Base-by-base conservation (phyloP, 2,797 vertebrate genomes). In the Yasuhikotakia modesta region DNA sequence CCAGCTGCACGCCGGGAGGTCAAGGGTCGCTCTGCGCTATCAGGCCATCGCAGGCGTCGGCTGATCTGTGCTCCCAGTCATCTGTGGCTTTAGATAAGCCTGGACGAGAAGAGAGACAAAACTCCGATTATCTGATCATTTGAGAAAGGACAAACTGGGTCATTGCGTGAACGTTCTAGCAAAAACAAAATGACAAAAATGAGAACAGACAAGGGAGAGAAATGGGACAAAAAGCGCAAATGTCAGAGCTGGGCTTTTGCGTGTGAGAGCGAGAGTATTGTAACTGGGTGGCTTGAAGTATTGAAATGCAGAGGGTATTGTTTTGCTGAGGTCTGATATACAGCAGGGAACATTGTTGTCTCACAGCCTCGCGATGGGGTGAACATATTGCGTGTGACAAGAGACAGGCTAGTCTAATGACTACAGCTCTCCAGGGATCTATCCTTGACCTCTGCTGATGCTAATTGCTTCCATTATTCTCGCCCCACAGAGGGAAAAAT, bases 401-500 rank as follows among this genome's bases (percentile, higher is more conserved):
- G 48, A 65, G 82, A 81, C 46, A 80, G 70, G 83, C 73, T 79
- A 63, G 78, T 83, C 82, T 91, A 89, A 90, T 88, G 86, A 89
- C 82, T 86, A 53, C 83, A 78, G 77, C 81, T 87, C 90, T 81
- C 85, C 72, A 5, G 86, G 85, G 89, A 85, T 78, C 77, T 80
- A 81, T 85, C 73, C 83, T 89, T 89, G 90, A 90, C 89, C 89
- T 90, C 89, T 83, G 87, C 83, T 86, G 84, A 74, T 50, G 66
- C 73, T 86, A 85, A 87, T 85, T 86, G 81, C 78, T 67, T 82
- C 70, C 55, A 76, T 78, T 86, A 78, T 75, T 68, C 66, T 76
- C 32, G 45, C 72, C 79, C 57, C 81, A 32, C n/a, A 17, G 48
- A 69, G 69, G 35, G 45, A 21, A 66, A 60, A 78, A 73, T 61